These are phyloP conservation scores for Candoia aspera DNA, from an alignment of 2,113 vertebrate genomes.

Conservation along the genomic window DNA sequence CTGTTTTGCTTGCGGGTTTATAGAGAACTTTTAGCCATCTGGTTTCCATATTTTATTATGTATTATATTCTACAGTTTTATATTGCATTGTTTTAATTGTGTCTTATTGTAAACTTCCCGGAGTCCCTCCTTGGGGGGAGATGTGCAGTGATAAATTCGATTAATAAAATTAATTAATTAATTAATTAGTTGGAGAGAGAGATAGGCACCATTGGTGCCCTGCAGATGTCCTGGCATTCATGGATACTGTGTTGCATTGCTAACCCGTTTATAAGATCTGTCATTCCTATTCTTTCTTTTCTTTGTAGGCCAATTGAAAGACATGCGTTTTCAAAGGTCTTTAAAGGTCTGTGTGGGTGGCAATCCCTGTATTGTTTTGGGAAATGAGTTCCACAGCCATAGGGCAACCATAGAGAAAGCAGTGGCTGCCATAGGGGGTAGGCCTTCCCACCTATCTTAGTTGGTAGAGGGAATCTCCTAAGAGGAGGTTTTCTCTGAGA, in stretches of 20 bases:
- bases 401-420: not conserved
- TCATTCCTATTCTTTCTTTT: not conserved
- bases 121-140: not conserved
- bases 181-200: too few species aligned
- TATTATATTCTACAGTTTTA: too few species aligned
- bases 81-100: too few species aligned
- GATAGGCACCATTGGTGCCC: not conserved
- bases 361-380: not conserved
- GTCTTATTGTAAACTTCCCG: too few species aligned
- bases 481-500: not conserved
- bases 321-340: not conserved
- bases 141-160: too few species aligned
- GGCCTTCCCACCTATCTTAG: not conserved
- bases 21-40: too few species aligned
- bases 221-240: not conserved
- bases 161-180: too few species aligned
- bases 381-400: not conserved
- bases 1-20: too few species aligned
- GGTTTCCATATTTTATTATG: too few species aligned
- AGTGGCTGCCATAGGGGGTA: not conserved
- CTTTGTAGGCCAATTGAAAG: not conserved
- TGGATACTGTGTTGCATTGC: not conserved
- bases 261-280: not conserved
- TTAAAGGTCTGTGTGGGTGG: not conserved
- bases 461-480: not conserved